Percentiles rank a stretch among this genome's conserved stretches.
These are phyloP conservation scores for Elaeidobius kamerunicus DNA, from an alignment of 2,888 invertebrate species.

Conservation along the genomic window DNA sequence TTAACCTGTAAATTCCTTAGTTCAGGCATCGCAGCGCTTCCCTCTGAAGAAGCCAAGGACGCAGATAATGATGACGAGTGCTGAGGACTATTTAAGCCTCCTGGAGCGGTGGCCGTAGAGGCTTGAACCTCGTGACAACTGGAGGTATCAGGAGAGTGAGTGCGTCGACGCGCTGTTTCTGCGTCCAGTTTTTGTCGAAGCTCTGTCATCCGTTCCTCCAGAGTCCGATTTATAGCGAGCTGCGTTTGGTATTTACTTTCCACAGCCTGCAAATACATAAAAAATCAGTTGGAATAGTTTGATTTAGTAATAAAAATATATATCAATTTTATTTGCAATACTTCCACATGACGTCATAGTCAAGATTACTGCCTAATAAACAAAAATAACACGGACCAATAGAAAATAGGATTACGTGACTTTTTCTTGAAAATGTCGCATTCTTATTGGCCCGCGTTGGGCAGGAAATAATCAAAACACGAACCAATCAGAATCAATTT, in stretches of 20 bases:
- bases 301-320: no score
- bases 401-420: no score
- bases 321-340: no score
- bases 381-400: no score
- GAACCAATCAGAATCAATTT: no score
- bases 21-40: conserved; percentile 52
- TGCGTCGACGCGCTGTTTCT: conserved; percentile 35
- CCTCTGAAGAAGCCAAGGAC: conserved; percentile 61
- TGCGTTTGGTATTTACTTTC: conserved; percentile 59
- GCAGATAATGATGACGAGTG: conserved; percentile 62
- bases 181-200: conserved; percentile 49
- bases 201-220: conserved; percentile 57
- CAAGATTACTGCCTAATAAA: no score
- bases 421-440: no score
- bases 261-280: conserved; percentile 48
- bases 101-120: conserved; percentile 40
- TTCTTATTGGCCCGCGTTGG: no score
- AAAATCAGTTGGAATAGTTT: not conserved
- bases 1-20: conserved; percentile 59
- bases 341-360: no score
- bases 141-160: conserved; percentile 48
- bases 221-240: conserved; percentile 53
- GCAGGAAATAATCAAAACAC: no score
- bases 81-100: conserved; percentile 44
- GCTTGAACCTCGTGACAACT: conserved; percentile 56